Base-by-base conservation (phyloP, 2,113 vertebrate genomes). In the Patagioenas fasciata region DNA sequence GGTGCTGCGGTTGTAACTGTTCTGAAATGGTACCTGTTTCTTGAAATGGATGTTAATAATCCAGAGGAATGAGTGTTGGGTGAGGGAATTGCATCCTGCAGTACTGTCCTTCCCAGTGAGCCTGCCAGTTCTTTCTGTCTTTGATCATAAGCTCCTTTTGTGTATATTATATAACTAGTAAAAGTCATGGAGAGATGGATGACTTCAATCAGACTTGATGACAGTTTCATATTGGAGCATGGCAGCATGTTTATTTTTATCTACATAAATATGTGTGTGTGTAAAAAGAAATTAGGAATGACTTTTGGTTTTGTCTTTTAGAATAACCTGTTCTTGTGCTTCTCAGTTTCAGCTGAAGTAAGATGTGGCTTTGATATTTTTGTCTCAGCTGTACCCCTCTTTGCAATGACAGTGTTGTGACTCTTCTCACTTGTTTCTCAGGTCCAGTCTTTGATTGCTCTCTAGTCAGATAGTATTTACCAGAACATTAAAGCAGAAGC, bases 221-320 rank as follows among this genome's bases (percentile, higher is more conserved):
- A 51, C 28, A 23, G 7, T 71, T 74, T 32, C 8, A 18, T 88
- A 72, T 23, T 58, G 79, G 48, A 72, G 48, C 26, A 31, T 32
- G 54, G 32, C 48, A 72, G 38, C 6, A 2, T 44, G 40, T 87
- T 81, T 84, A 29, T 80, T 80, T 47, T 18, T 26, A 44, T 31
- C 13, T 48, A 18, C 19, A 6, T 48, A 9, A 13, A 15, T 17
- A 6, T 32, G 1, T 10, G 10, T 7, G 6, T 50, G 1, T 48
- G 13, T 25, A 51, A 51, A 26, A 25, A 23, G 26, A 51, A 24
- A 24, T 47, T 47, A 47, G 19, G 44, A 19, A 47, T 47, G 31
- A 5, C 3, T 51, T 71, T 21, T 66, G 4, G 0, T 72, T 80
- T 71, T 8, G 0, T 58, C 31, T 73, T 48, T 67, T 51, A 15